Evolutionary conservation across 2,113 vertebrate species (phyloP).

Genomic region (Microtus montanus): DNA sequence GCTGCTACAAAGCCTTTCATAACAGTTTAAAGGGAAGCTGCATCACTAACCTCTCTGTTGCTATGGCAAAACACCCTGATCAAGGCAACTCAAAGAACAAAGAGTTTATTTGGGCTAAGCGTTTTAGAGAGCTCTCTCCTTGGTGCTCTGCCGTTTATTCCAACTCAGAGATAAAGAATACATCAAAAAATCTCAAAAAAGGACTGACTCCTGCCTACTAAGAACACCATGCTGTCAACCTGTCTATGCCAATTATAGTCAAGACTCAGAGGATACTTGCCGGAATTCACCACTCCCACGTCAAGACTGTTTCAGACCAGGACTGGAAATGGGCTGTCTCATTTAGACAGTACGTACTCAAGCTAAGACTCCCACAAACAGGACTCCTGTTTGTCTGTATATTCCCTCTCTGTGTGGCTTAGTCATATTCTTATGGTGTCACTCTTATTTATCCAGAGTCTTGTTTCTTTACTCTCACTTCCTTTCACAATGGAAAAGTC

Average conservation of each 20-base stretch:
- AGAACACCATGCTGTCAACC: not conserved
- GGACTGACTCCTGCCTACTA: not conserved
- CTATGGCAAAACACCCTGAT: not conserved
- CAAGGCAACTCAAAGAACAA: not conserved
- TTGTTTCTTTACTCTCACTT: too few relatives aligned
- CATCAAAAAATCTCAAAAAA: not conserved
- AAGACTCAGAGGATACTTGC: not conserved
- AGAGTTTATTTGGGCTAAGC: not conserved
- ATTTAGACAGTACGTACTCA: not conserved
- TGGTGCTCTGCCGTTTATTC: not conserved
- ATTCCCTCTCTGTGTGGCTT: not conserved
- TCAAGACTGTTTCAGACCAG: not conserved
- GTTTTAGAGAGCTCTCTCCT: not conserved
- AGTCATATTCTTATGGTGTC: not conserved
- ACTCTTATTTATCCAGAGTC: not conserved
- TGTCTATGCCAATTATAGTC: not conserved
- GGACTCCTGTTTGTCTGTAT: not conserved
- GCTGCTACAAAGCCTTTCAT: not conserved
- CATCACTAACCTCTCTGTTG: not conserved
- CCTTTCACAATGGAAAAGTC: not conserved
- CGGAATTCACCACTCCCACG: not conserved
- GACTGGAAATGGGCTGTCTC: not conserved
- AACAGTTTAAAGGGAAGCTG: not conserved
- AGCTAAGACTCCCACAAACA: not conserved
- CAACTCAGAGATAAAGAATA: not conserved